Evolutionary conservation across 2,888 invertebrate genomes (phyloP).

Genomic region (Hanleya hanleyi): DNA sequence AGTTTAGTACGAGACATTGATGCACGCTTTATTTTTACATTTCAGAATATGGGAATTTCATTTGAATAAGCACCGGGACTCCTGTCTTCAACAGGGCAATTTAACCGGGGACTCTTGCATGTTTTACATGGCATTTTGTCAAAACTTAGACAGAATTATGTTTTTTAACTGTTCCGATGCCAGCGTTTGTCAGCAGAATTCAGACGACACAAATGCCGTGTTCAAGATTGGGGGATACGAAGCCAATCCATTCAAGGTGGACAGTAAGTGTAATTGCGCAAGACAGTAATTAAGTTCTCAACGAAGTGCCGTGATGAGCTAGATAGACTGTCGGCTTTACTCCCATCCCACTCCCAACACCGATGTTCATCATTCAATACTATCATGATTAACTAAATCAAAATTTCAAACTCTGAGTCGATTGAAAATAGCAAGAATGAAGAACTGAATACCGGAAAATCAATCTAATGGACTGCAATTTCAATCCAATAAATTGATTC

Average conservation of each 20-base stretch:
- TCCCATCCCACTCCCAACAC: too few species aligned
- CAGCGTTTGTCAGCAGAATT: conserved; percentile 2
- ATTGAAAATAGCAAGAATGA: too few species aligned
- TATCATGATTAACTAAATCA: too few species aligned
- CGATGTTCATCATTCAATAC: too few species aligned
- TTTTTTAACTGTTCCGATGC: conserved; percentile 1
- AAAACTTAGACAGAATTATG: not conserved
- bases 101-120: not conserved
- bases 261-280: conserved; percentile 8
- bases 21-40: not conserved
- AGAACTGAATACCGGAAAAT: too few species aligned
- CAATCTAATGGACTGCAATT: too few species aligned
- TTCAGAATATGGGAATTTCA: conserved; percentile 1
- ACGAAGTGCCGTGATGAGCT: too few species aligned
- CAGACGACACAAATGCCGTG: not conserved
- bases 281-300: too few species aligned
- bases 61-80: not conserved
- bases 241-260: not conserved
- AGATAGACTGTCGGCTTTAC: too few species aligned
- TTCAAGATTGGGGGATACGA: not conserved
- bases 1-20: too few species aligned
- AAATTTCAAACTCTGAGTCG: too few species aligned
- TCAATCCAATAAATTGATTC: too few species aligned
- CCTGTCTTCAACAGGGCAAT: not conserved
- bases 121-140: not conserved